Evolutionary conservation across 2,888 invertebrate genomes (phyloP), one percentile per base, ranked within the genome.

Genomic region (Tryphoninae sp.): DNA sequence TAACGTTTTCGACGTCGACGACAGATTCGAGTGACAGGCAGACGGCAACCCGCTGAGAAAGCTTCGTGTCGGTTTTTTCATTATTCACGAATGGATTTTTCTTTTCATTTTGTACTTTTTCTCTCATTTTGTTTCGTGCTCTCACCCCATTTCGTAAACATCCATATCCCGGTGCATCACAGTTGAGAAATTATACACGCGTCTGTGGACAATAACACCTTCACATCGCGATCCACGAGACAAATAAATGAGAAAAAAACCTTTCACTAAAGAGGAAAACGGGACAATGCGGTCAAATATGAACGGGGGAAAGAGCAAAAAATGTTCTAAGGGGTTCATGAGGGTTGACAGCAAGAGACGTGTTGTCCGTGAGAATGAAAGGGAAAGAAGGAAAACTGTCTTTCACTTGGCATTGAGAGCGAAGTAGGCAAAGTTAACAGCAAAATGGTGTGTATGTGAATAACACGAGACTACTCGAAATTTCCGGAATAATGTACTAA

Each of bases 41-140:
- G 75, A 67, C 55, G 62, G 49, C 67, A 58, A 77, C 61, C 71
- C 16, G 61, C 11, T 11, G 53, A 23, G 69, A 61, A 13, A 11
- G 68, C 40, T 74, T 42, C 45, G 26, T 75, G 51, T 65, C 64
- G 67, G 76, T 64, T 81, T 83, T 83, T 83, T 83, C 82, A 83
- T 83, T 83, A 79, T 74, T 79, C 79, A 73, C 33, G 19, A 42
- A 74, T 77, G 82, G 65, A 74, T 69, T 42, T 62, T 75, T 71
- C 13, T 75, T 62, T 69, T 42, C 58, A 72, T 71, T 75, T 62
- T 75, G 68, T 51, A 19, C 11, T 65, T 42, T 69, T 23, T 65
- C 55, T 76, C 23, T 40, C 9, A 55, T 8, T 59, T 19, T 68
- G 13, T 59, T 23, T 51, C 16, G 33, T 33, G 4, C 22, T 22